A percentile compares a stretch with the other conserved stretches of the same genome.
Conservation (phyloP, 2,113 vertebrate genomes). For the Saguinus midas region DNA sequence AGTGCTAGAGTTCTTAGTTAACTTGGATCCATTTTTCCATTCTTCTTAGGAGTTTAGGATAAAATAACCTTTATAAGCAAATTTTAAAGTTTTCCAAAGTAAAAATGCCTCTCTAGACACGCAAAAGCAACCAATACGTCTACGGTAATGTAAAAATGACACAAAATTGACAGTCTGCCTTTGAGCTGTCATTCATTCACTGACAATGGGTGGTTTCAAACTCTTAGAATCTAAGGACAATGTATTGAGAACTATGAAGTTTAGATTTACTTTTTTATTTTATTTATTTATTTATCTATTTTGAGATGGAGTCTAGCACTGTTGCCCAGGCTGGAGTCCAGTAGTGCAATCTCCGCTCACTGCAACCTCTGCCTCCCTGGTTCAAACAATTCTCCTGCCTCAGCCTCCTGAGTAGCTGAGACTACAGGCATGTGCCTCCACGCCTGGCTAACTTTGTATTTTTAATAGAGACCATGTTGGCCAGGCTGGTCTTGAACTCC, state of each 20-base stretch:
- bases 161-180: background rate
- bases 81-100: constrained; percentile 12
- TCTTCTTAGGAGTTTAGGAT: background rate
- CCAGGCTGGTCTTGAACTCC: too few species aligned
- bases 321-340: too few species aligned
- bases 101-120: constrained; percentile 24
- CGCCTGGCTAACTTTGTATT: too few species aligned
- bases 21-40: background rate
- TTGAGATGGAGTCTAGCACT: background rate
- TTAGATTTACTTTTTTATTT: background rate
- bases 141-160: background rate
- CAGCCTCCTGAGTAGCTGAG: too few species aligned
- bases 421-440: too few species aligned
- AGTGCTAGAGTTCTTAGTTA: background rate
- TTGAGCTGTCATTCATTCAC: background rate
- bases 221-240: background rate
- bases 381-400: too few species aligned
- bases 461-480: too few species aligned
- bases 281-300: background rate
- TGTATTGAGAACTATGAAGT: background rate
- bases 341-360: too few species aligned
- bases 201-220: background rate
- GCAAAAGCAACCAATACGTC: background rate
- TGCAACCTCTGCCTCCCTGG: too few species aligned
- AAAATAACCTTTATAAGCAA: background rate